Evolutionary conservation across 2,113 vertebrate genomes (phyloP).

Genomic region (Solenodon paradoxus): DNA sequence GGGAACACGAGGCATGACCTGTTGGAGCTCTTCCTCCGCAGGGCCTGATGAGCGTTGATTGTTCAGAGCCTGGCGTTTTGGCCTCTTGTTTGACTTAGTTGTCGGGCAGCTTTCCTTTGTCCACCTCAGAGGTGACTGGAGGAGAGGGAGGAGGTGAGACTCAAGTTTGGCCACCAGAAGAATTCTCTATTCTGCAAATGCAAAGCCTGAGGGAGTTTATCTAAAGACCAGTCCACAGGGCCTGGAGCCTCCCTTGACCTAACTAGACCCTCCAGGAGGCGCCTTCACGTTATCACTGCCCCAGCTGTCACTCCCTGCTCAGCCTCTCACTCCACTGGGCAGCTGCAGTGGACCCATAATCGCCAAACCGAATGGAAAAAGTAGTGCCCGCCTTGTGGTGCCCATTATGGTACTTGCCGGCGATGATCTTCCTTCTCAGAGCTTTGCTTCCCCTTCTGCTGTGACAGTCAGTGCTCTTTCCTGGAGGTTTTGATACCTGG

Average conservation of each 20-base stretch:
- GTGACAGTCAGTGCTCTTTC: neutral
- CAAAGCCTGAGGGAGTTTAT: neutral
- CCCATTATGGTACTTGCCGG: neutral
- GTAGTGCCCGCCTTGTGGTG: neutral
- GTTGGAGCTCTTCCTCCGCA: neutral
- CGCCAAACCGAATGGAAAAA: slow-evolving; percentile 40
- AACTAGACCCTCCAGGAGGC: neutral
- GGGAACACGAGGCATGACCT: neutral
- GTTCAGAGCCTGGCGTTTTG: neutral
- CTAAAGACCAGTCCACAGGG: neutral
- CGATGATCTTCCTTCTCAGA: neutral
- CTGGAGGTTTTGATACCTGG: neutral
- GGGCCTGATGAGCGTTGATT: neutral
- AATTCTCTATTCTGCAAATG: neutral
- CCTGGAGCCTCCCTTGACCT: neutral
- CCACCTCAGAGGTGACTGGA: neutral
- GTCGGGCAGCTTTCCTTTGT: neutral
- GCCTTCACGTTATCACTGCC: neutral
- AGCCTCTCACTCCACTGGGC: neutral
- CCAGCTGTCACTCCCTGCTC: neutral
- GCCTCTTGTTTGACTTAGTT: neutral
- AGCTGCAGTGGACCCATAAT: neutral
- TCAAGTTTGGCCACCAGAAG: neutral
- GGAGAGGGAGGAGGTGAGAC: neutral
- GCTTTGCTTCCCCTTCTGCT: neutral